Evolutionary conservation across 1,140 invertebrate species (phyloP).

Genomic region (Holotrichia oblita): DNA sequence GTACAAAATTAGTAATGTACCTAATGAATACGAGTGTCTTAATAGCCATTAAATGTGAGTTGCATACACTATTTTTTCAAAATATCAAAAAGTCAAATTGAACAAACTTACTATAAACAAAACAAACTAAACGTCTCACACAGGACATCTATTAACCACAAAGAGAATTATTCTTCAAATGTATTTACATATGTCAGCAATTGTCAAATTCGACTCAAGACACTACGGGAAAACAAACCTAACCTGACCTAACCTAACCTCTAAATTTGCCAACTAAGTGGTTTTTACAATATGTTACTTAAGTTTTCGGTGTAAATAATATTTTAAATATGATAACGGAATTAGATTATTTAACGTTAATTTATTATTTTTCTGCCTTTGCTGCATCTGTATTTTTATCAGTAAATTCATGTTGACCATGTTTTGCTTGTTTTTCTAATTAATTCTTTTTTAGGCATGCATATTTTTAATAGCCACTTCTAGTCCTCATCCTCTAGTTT

Average conservation of each 20-base stretch:
- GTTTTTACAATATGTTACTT: neutral
- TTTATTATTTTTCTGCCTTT: slow-evolving; percentile 25
- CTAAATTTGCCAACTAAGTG: neutral
- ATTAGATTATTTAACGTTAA: neutral
- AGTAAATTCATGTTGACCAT: neutral
- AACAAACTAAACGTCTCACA: too few relatives aligned
- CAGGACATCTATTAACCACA: too few relatives aligned
- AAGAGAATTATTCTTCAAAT: too few relatives aligned
- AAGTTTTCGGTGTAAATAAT: neutral
- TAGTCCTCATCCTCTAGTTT: slow-evolving; percentile 74
- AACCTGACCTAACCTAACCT: neutral
- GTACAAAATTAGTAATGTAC: too few relatives aligned
- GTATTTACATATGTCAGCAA: neutral
- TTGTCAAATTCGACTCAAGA: neutral
- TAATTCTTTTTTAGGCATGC: slow-evolving; percentile 66
- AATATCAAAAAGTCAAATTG: too few relatives aligned
- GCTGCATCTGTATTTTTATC: neutral
- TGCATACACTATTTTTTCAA: too few relatives aligned
- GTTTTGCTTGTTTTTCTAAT: neutral
- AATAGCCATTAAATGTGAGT: too few relatives aligned
- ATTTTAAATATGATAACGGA: neutral
- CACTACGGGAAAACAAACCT: neutral
- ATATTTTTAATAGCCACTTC: slow-evolving; percentile 67
- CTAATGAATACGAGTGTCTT: too few relatives aligned
- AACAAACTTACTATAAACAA: too few relatives aligned